Evolutionary conservation across 2,113 vertebrate genomes (phyloP).

Genomic region (Calyptomena viridis): DNA sequence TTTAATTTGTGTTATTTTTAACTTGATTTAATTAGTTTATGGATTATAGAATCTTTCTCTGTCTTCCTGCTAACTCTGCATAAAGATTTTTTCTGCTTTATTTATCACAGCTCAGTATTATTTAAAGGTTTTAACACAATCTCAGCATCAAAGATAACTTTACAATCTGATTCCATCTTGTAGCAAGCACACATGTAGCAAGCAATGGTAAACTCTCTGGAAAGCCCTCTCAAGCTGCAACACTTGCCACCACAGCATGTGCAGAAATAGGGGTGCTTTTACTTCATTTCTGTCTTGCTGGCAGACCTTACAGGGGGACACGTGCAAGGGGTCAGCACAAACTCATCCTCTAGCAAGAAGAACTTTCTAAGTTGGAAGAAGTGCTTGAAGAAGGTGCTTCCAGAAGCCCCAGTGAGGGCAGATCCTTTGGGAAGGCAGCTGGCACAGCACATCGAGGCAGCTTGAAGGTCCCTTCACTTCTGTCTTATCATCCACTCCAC

Average conservation of each 20-base stretch:
- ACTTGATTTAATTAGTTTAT: background rate
- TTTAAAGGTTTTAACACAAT: background rate
- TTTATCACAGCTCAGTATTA: background rate
- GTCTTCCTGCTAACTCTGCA: background rate
- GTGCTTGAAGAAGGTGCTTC: background rate
- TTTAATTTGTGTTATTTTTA: background rate
- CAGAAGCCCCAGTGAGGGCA: background rate
- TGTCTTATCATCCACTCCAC: background rate
- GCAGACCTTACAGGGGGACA: background rate
- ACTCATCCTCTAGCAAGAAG: background rate
- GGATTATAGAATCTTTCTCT: background rate
- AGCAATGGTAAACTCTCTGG: background rate
- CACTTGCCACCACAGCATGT: accelerated
- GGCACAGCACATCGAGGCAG: background rate
- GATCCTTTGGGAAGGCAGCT: background rate
- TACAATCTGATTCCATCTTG: background rate
- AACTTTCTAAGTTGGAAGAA: background rate
- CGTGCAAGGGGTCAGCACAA: accelerated
- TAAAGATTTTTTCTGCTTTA: background rate
- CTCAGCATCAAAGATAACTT: background rate
- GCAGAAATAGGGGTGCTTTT: background rate
- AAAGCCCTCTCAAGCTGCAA: background rate
- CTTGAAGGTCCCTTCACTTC: background rate
- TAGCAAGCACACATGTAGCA: background rate
- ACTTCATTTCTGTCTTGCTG: background rate